Evolutionary conservation across 2,113 vertebrate species (phyloP).

Genomic region (cattle (Bos taurus)): ARS-UCD2.0 NC_037348.1:22019501-22020000

Average conservation of each 20-base stretch:
- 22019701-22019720: not conserved
- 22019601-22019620: not conserved
- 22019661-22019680: not conserved
- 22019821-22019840: not conserved
- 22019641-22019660: not conserved
- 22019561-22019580: not conserved
- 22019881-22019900: not conserved
- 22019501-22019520: not conserved
- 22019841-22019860: not conserved
- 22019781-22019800: not conserved
- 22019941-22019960: not conserved
- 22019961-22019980: not conserved
- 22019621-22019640: not conserved
- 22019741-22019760: not conserved
- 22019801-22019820: not conserved
- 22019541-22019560: not conserved
- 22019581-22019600: not conserved
- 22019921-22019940: not conserved
- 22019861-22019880: not conserved
- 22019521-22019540: not conserved
- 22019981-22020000: fast-evolving
- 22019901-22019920: not conserved
- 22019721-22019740: not conserved
- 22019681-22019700: not conserved
- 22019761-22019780: not conserved